Conservation (phyloP, 2,888 invertebrate species). For the Lathronympha strigana region DNA sequence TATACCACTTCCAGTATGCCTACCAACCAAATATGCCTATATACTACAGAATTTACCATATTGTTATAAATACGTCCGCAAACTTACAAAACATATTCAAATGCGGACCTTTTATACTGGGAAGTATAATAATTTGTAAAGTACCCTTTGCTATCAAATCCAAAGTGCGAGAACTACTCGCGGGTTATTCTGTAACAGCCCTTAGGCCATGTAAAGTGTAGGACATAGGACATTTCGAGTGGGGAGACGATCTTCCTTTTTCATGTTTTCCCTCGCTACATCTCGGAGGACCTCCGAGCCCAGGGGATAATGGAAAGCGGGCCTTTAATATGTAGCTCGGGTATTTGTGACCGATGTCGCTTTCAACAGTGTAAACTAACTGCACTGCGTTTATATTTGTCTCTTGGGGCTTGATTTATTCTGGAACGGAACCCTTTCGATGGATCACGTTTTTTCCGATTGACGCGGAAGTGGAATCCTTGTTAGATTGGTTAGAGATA, state of each 20-base stretch:
- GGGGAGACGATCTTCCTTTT: constrained; percentile 40
- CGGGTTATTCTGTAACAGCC: constrained; percentile 10
- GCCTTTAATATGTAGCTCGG: constrained; percentile 63
- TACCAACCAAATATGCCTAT: too few relatives aligned
- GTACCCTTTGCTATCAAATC: constrained; percentile 59
- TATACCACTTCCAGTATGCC: too few relatives aligned
- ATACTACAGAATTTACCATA: neutral
- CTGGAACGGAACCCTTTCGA: constrained; percentile 9
- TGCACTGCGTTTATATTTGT: constrained; percentile 36
- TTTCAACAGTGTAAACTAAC: constrained; percentile 25
- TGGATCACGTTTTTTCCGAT: neutral
- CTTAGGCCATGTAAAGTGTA: neutral
- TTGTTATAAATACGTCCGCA: constrained; percentile 20
- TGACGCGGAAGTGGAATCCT: neutral
- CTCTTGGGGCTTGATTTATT: constrained; percentile 25
- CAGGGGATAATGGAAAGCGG: constrained; percentile 70
- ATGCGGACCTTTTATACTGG: constrained; percentile 41
- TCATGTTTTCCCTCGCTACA: constrained; percentile 67
- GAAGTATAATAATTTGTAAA: constrained; percentile 51
- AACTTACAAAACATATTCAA: constrained; percentile 38
- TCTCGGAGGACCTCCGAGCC: constrained; percentile 59
- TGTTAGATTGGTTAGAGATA: too few relatives aligned
- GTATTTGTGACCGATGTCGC: constrained; percentile 29
- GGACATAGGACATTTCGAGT: constrained; percentile 10
- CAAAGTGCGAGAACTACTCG: constrained; percentile 45